Percentiles rank a stretch among this genome's conserved stretches.
phyloP scores from a whole-genome alignment of 2,113 vertebrate species.

The Aphyosemion australe region DNA sequence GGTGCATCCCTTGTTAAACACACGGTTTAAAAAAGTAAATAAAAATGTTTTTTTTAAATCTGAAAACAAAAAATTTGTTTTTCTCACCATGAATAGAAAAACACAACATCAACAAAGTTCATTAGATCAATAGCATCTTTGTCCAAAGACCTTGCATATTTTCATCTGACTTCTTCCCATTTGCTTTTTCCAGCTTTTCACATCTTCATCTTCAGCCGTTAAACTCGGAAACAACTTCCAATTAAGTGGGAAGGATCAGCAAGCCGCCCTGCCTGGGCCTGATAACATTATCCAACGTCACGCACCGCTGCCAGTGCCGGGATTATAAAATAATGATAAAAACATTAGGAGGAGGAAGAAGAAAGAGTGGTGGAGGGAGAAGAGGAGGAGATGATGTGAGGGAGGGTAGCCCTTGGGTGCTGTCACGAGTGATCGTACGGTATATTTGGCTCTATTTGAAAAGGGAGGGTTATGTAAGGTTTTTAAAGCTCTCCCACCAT shows the following conservation, averaged over 20 bases:
- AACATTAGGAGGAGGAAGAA: constrained; percentile 25
- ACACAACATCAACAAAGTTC: no score
- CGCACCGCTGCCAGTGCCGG: constrained; percentile 38
- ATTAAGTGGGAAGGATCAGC: constrained; percentile 59
- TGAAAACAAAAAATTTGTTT: no score
- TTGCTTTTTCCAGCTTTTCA: constrained; percentile 11
- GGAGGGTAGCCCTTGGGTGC: constrained; percentile 26
- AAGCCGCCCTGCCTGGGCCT: constrained; percentile 38
- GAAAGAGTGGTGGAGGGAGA: constrained; percentile 24
- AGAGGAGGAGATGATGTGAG: constrained; percentile 27
- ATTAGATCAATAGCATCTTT: no score
- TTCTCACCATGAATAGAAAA: no score
- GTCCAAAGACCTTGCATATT: no score
- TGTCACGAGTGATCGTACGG: constrained; percentile 30
- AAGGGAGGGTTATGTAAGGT: constrained; percentile 57
- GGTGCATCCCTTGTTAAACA: no score
- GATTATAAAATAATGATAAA: constrained; percentile 57
- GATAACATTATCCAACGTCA: constrained; percentile 66
- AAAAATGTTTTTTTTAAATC: no score
- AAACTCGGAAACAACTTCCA: constrained; percentile 60
- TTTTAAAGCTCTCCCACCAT: constrained; percentile 42
- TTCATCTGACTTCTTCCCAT: no score
- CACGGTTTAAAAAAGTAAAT: no score
- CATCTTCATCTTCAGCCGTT: constrained; percentile 8
- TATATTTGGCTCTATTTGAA: constrained; percentile 41